Conservation (phyloP, 2,797 vertebrate genomes). For the Pachyuromys duprasi region DNA sequence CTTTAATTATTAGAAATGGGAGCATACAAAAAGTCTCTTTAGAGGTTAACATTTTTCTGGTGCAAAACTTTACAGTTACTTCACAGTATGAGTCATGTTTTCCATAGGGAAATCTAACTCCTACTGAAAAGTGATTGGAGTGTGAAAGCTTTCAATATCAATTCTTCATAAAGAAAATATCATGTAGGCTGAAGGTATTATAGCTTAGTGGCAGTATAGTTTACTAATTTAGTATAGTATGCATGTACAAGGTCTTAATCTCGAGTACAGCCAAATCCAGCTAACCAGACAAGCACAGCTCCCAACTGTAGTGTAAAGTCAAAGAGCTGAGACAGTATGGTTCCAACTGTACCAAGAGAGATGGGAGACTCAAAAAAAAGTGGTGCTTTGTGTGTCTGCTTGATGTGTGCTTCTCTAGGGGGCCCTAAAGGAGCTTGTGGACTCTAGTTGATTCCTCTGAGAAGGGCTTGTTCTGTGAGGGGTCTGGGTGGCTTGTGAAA, state of each 20-base stretch:
- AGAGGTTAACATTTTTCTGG: conserved; percentile 7
- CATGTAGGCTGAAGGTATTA: neutral
- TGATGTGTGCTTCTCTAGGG: neutral
- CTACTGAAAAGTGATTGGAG: neutral
- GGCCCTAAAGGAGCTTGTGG: neutral
- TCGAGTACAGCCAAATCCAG: neutral
- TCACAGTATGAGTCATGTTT: neutral
- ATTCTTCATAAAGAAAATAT: neutral
- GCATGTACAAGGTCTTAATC: no score
- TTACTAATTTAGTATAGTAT: no score
- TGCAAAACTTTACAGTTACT: neutral
- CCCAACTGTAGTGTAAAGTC: conserved; percentile 10
- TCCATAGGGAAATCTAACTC: conserved; percentile 27
- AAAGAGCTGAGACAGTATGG: neutral
- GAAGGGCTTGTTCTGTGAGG: neutral
- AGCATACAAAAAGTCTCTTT: neutral
- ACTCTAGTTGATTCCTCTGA: neutral
- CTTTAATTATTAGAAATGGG: conserved; percentile 60
- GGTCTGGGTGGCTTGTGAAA: conserved; percentile 41
- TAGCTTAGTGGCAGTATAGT: neutral
- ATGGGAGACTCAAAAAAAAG: neutral
- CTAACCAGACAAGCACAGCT: neutral
- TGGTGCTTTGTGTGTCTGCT: neutral
- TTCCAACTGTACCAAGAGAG: neutral
- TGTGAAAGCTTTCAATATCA: neutral